A percentile compares a stretch with the other conserved stretches of the same genome.
phyloP scores from a whole-genome alignment of 2,797 vertebrate species.

The Enteromius treurensis region DNA sequence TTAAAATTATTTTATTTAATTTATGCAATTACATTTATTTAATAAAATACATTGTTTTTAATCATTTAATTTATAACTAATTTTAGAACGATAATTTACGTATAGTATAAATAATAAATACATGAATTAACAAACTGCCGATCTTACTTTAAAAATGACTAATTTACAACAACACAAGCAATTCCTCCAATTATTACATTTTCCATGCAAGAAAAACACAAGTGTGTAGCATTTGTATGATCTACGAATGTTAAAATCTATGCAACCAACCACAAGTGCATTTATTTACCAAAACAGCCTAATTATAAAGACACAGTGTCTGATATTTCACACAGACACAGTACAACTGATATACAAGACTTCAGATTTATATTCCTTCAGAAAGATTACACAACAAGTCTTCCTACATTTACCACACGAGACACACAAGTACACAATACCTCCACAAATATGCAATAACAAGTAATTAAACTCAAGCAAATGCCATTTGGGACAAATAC shows the following conservation, averaged over 20 bases:
- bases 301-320: not conserved
- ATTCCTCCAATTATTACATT: not conserved
- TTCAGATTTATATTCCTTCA: not conserved
- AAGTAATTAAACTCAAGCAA: not conserved
- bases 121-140: not conserved
- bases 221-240: not conserved
- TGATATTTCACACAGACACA: not conserved
- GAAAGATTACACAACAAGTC: not conserved
- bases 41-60: not conserved
- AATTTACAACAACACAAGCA: not conserved
- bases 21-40: not conserved
- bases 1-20: not conserved
- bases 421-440: not conserved
- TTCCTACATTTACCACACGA: not conserved
- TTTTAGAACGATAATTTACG: not conserved
- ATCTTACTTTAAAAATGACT: not conserved
- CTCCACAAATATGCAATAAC: not conserved
- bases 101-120: not conserved
- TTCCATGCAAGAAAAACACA: not conserved
- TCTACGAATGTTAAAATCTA: not conserved
- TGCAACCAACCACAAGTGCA: not conserved
- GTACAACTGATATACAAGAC: too few species aligned
- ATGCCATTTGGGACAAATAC: not conserved
- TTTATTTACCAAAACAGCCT: not conserved
- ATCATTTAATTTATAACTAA: not conserved